These are phyloP conservation scores for Acipenser oxyrinchus DNA, from an alignment of 2,797 vertebrate species.

Conservation along the genomic window DNA sequence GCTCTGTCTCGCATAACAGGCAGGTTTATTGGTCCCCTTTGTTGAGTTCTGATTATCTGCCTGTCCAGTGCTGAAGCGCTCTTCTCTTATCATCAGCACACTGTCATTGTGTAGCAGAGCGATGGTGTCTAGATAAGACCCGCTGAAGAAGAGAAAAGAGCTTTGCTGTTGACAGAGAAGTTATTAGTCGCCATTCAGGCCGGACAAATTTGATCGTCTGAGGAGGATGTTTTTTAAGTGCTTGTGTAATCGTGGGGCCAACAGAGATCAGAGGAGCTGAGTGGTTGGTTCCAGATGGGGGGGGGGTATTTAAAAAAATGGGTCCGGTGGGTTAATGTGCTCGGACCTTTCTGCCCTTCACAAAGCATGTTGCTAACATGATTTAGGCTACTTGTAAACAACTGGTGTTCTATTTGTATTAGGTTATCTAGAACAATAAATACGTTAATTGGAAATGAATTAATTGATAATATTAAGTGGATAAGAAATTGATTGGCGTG, in stretches of 20 bases:
- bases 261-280: too few relatives aligned
- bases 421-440: too few relatives aligned
- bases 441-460: too few relatives aligned
- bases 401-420: too few relatives aligned
- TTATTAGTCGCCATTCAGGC: conserved; percentile 54
- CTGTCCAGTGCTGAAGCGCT: conserved; percentile 54
- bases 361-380: too few relatives aligned
- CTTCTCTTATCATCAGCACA: conserved; percentile 57
- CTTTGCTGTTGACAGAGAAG: conserved; percentile 58
- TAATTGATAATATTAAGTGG: neutral
- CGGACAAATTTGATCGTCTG: conserved; percentile 2
- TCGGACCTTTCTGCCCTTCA: too few relatives aligned
- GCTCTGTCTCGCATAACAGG: conserved; percentile 51
- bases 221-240: neutral
- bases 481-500: neutral
- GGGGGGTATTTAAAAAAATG: too few relatives aligned
- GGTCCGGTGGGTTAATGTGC: too few relatives aligned
- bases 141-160: conserved; percentile 24
- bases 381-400: too few relatives aligned
- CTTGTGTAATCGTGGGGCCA: too few relatives aligned
- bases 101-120: conserved; percentile 58
- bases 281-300: too few relatives aligned
- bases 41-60: conserved; percentile 62
- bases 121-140: conserved; percentile 65
- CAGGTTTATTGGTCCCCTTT: conserved; percentile 67